These are phyloP conservation scores for Eleginops maclovinus DNA, from an alignment of 2,113 vertebrate species.

Conservation along the genomic window DNA sequence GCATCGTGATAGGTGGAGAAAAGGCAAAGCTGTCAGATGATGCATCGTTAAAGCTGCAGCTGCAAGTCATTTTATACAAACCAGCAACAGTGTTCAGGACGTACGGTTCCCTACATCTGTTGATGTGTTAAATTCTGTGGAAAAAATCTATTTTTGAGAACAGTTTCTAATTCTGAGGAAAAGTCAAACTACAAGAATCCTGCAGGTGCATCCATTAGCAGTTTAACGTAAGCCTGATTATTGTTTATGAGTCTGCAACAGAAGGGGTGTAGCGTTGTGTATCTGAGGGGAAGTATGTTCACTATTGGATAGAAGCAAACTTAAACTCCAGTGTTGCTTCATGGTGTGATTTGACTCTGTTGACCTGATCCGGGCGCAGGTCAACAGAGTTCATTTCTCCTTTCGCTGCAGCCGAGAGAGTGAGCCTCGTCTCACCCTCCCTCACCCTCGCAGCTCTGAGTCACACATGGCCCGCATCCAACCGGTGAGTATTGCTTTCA, in stretches of 20 bases:
- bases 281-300: neutral
- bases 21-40: too few relatives aligned
- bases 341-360: neutral
- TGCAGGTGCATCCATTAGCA: too few relatives aligned
- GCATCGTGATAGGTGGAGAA: too few relatives aligned
- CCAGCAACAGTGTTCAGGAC: neutral
- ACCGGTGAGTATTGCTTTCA: conserved; percentile 68
- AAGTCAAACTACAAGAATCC: too few relatives aligned
- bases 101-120: neutral
- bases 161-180: too few relatives aligned
- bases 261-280: neutral
- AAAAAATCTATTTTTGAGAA: too few relatives aligned
- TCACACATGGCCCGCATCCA: conserved; percentile 82
- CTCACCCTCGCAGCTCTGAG: conserved; percentile 70
- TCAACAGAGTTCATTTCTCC: conserved; percentile 19
- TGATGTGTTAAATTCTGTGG: too few relatives aligned
- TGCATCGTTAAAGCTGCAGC: too few relatives aligned
- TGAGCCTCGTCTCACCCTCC: conserved; percentile 42
- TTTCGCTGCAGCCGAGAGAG: conserved; percentile 8
- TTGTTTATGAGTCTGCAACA: neutral
- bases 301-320: neutral
- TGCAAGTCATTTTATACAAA: too few relatives aligned
- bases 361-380: neutral
- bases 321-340: neutral
- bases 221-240: too few relatives aligned